Evolutionary conservation across 2,113 vertebrate genomes (phyloP).

Genomic region (Poeciliopsis retropinna): DNA sequence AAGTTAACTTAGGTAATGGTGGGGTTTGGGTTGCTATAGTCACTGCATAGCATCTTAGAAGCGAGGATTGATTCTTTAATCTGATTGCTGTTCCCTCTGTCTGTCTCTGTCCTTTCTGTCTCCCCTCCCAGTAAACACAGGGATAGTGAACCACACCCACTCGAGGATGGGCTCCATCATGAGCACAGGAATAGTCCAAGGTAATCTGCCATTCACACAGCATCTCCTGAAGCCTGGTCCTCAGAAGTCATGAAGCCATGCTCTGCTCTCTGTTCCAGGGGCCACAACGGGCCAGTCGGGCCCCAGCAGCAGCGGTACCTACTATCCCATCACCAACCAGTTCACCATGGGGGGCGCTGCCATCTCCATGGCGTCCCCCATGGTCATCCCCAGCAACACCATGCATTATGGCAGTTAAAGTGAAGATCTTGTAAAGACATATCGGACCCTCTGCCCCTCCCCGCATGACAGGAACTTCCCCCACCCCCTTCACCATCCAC

Average conservation of each 20-base stretch:
- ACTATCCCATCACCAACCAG: constrained; percentile 93
- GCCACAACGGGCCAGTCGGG: constrained; percentile 81
- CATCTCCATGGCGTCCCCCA: constrained; percentile 95
- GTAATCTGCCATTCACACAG: constrained; percentile 63
- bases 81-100: neutral
- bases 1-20: neutral
- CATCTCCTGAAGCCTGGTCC: neutral
- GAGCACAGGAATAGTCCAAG: constrained; percentile 96
- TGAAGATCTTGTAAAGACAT: constrained; percentile 40
- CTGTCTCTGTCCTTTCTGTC: neutral
- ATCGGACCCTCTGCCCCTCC: constrained; percentile 27
- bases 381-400: constrained; percentile 95
- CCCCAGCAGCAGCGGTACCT: constrained; percentile 80
- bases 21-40: neutral
- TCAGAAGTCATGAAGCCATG: neutral
- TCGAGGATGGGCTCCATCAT: constrained; percentile 97
- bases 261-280: constrained; percentile 70
- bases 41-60: neutral
- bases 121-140: constrained; percentile 86
- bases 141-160: constrained; percentile 96
- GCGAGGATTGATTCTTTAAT: too few relatives aligned
- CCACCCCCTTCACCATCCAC: constrained; percentile 37
- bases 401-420: constrained; percentile 95
- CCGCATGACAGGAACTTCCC: constrained; percentile 65
- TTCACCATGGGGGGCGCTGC: constrained; percentile 95